phyloP scores from a whole-genome alignment of 2,113 vertebrate genomes.

The Odontophorus gujanensis region DNA sequence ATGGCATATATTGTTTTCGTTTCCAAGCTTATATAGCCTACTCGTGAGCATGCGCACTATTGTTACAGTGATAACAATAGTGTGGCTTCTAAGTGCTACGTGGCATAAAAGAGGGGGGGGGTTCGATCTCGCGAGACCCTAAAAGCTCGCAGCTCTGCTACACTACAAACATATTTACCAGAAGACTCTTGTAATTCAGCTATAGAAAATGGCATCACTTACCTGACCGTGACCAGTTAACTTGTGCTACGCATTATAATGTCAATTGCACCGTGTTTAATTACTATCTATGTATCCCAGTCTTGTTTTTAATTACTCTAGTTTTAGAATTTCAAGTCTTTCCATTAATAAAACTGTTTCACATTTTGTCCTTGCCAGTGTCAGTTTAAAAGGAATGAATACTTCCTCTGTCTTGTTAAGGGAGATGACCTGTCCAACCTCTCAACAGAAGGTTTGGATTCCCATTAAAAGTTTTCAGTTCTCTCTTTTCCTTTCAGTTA shows the following conservation, averaged over 20 bases:
- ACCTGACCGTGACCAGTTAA: not conserved
- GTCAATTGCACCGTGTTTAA: not conserved
- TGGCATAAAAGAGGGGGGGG: too few relatives aligned
- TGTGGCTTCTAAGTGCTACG: too few relatives aligned
- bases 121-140: too few relatives aligned
- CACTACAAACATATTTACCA: not conserved
- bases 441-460: constrained; percentile 61
- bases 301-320: constrained; percentile 51
- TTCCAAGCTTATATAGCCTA: too few relatives aligned
- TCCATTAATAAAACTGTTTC: constrained; percentile 62
- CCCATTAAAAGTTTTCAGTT: constrained; percentile 72
- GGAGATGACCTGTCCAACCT: constrained; percentile 65
- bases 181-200: not conserved
- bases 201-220: not conserved
- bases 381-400: constrained; percentile 66
- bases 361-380: constrained; percentile 67
- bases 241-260: not conserved
- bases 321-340: constrained; percentile 37
- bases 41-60: too few relatives aligned
- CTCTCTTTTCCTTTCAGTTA: constrained; percentile 53
- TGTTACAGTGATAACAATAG: too few relatives aligned
- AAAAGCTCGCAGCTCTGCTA: too few relatives aligned
- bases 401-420: constrained; percentile 68
- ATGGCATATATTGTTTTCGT: too few relatives aligned
- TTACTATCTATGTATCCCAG: not conserved